Percentiles rank a stretch among this genome's conserved stretches.
Conservation (phyloP, 2,797 vertebrate genomes). For the Acanthurus lineatus region DNA sequence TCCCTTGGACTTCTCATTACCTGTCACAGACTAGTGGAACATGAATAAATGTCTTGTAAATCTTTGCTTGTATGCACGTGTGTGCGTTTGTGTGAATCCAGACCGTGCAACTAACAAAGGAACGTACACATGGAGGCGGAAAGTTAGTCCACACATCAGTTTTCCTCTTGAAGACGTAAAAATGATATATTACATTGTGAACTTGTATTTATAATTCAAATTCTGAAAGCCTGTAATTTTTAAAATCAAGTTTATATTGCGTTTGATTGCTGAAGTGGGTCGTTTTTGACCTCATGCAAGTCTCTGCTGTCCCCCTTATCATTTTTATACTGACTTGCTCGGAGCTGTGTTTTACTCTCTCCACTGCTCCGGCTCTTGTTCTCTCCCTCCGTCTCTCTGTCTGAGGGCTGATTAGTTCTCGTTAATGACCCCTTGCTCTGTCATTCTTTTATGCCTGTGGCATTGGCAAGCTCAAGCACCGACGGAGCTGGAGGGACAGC, state of each 20-base stretch:
- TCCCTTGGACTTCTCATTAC: slow-evolving; percentile 53
- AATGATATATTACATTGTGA: not conserved
- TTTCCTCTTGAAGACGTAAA: slow-evolving; percentile 30
- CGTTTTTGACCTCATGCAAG: slow-evolving; percentile 27
- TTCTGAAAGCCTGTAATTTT: slow-evolving; percentile 28
- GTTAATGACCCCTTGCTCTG: slow-evolving; percentile 75
- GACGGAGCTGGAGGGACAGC: slow-evolving; percentile 38
- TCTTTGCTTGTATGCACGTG: slow-evolving; percentile 22
- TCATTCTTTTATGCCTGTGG: slow-evolving; percentile 71
- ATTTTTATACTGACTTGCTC: slow-evolving; percentile 36
- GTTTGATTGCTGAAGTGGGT: slow-evolving; percentile 23
- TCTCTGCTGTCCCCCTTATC: slow-evolving; percentile 15
- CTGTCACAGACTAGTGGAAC: slow-evolving; percentile 51
- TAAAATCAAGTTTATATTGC: slow-evolving; percentile 15
- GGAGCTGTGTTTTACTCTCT: slow-evolving; percentile 42
- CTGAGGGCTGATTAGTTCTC: slow-evolving; percentile 74
- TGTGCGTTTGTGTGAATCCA: slow-evolving; percentile 4
- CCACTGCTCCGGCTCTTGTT: slow-evolving; percentile 24
- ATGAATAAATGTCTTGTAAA: slow-evolving; percentile 45
- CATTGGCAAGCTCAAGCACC: slow-evolving; percentile 49
- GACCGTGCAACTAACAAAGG: slow-evolving; percentile 30
- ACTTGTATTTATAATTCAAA: slow-evolving; percentile 11
- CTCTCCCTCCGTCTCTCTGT: slow-evolving; percentile 44
- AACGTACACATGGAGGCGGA: slow-evolving; percentile 8
- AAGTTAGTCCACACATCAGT: slow-evolving; percentile 8